Evolutionary conservation across 2,797 vertebrate genomes (phyloP).

Genomic region (Emydoidea blandingii): DNA sequence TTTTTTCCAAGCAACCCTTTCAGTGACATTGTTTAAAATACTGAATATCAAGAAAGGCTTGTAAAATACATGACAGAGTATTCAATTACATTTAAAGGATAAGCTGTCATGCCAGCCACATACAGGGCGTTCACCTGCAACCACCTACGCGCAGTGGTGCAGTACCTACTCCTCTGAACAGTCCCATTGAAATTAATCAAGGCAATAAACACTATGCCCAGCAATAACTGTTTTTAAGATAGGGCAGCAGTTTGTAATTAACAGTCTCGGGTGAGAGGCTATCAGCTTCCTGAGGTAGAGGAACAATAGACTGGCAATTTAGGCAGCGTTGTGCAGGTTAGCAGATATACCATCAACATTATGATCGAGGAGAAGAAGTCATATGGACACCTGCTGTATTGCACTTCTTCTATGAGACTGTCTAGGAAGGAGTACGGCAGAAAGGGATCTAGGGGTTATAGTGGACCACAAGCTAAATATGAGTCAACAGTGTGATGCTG

Average conservation of each 20-base stretch:
- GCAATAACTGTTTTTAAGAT: background rate
- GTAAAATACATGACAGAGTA: background rate
- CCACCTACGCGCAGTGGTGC: accelerated
- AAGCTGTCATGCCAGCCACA: background rate
- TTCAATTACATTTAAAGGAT: background rate
- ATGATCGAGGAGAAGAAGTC: background rate
- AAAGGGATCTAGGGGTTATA: no score
- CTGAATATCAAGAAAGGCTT: background rate
- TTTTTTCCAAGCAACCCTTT: background rate
- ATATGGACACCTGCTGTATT: background rate
- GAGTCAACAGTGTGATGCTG: no score
- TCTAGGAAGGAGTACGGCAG: no score
- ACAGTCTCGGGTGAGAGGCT: background rate
- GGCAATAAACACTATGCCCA: accelerated
- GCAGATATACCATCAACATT: accelerated
- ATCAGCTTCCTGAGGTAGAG: background rate
- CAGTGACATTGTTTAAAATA: background rate
- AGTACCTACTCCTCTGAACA: background rate
- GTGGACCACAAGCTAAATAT: no score
- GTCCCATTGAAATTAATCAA: background rate
- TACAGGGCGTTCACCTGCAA: background rate
- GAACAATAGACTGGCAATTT: background rate
- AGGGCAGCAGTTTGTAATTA: background rate
- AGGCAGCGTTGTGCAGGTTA: background rate
- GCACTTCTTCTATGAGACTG: background rate